phyloP scores from a whole-genome alignment of 2,797 vertebrate species.

The Myotis daubentonii region DNA sequence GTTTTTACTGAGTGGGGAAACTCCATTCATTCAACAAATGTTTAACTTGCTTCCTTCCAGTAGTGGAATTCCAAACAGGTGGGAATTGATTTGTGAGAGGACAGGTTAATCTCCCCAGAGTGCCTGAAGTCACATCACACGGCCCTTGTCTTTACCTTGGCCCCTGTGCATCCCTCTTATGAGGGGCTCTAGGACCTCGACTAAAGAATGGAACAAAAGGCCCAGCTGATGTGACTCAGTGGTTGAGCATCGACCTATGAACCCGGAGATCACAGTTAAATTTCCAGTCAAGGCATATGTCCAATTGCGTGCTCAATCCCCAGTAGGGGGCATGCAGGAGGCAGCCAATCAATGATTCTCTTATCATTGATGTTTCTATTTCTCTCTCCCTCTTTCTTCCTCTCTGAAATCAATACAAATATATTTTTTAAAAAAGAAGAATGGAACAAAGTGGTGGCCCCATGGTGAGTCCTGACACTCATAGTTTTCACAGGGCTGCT shows the following conservation, averaged over 20 bases:
- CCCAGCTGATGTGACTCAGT: no score
- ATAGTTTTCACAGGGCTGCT: not conserved
- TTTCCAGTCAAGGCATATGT: no score
- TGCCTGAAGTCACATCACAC: not conserved
- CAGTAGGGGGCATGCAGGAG: no score
- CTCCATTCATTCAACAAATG: not conserved
- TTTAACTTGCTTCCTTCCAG: slow-evolving; percentile 27
- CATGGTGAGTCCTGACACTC: not conserved
- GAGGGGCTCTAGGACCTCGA: not conserved
- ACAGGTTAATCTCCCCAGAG: not conserved
- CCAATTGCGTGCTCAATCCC: no score
- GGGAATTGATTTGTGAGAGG: not conserved
- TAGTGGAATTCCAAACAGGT: not conserved
- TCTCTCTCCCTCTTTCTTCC: no score
- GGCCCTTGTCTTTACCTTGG: not conserved
- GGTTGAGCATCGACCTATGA: no score
- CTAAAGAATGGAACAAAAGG: not conserved
- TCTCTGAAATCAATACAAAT: no score
- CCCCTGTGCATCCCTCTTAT: not conserved
- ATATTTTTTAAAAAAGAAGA: no score
- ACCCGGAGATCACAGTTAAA: no score
- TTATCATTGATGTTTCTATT: no score
- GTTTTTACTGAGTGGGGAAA: slow-evolving; percentile 29
- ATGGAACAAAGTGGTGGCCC: not conserved
- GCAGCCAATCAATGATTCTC: no score